These are phyloP conservation scores for Alectura lathami DNA, from an alignment of 2,113 vertebrate genomes.

Conservation along the genomic window DNA sequence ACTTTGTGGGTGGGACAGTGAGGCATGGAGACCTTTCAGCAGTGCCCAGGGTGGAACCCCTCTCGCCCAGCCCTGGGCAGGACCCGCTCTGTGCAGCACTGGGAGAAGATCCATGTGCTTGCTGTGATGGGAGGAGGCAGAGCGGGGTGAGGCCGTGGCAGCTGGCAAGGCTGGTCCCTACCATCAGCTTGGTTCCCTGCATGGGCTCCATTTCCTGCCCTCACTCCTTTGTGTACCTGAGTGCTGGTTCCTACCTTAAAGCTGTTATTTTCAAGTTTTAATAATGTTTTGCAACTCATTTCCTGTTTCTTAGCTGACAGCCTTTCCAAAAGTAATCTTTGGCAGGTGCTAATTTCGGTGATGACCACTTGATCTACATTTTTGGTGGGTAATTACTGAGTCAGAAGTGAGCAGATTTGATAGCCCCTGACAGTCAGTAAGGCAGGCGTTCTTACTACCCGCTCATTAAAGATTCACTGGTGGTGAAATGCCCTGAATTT, in stretches of 20 bases:
- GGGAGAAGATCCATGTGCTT: rapidly evolving
- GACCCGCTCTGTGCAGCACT: background rate
- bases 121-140: background rate
- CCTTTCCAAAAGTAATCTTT: conserved; percentile 73
- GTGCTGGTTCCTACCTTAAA: conserved; percentile 66
- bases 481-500: conserved; percentile 75
- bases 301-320: conserved; percentile 78
- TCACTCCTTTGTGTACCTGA: conserved; percentile 36
- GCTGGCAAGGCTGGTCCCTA: background rate
- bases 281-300: conserved; percentile 77
- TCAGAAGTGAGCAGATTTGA: conserved; percentile 79
- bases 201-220: background rate
- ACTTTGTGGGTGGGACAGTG: rapidly evolving
- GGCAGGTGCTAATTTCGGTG: conserved; percentile 85
- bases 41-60: background rate
- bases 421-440: conserved; percentile 78
- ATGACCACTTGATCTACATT: conserved; percentile 82
- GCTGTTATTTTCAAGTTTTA: conserved; percentile 81
- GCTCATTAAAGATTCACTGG: conserved; percentile 76
- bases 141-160: rapidly evolving
- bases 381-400: conserved; percentile 82
- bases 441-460: conserved; percentile 75
- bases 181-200: background rate
- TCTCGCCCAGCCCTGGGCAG: background rate
- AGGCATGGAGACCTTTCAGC: background rate